phyloP scores from a whole-genome alignment of 2,113 vertebrate species.

The Oceanodroma tethys region DNA sequence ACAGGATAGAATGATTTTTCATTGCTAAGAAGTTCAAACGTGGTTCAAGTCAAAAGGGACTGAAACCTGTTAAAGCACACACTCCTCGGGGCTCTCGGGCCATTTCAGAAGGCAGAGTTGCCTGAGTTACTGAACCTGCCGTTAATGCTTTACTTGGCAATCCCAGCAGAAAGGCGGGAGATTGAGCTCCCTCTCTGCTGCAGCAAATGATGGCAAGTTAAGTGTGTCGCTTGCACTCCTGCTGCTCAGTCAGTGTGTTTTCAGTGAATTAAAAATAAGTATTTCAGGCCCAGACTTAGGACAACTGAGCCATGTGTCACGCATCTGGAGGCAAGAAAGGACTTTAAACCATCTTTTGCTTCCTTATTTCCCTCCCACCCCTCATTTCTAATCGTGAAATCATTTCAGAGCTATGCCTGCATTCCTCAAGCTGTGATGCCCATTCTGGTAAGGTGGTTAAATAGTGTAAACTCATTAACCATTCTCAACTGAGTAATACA shows the following conservation, averaged over 20 bases:
- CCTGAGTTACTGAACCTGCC: background rate
- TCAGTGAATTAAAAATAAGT: background rate
- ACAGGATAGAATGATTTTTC: background rate
- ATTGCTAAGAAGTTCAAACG: conserved; percentile 11
- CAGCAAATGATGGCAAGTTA: background rate
- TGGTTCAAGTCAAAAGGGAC: conserved; percentile 14
- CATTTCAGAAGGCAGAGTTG: background rate
- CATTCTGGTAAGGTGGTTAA: background rate
- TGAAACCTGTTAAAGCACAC: background rate
- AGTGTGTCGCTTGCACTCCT: background rate
- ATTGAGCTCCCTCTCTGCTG: background rate
- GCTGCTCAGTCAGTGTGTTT: background rate
- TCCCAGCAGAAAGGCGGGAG: background rate
- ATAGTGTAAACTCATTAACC: background rate
- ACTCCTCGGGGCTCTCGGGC: background rate
- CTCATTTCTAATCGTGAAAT: background rate
- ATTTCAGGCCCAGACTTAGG: background rate
- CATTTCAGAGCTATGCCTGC: background rate
- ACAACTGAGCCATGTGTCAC: background rate
- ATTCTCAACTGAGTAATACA: background rate
- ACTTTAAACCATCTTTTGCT: background rate
- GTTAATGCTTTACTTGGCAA: background rate
- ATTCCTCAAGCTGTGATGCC: background rate
- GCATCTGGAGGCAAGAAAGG: background rate
- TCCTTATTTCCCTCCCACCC: background rate